phyloP scores from a whole-genome alignment of 2,888 invertebrate genomes.

The Helobdella robusta region DNA sequence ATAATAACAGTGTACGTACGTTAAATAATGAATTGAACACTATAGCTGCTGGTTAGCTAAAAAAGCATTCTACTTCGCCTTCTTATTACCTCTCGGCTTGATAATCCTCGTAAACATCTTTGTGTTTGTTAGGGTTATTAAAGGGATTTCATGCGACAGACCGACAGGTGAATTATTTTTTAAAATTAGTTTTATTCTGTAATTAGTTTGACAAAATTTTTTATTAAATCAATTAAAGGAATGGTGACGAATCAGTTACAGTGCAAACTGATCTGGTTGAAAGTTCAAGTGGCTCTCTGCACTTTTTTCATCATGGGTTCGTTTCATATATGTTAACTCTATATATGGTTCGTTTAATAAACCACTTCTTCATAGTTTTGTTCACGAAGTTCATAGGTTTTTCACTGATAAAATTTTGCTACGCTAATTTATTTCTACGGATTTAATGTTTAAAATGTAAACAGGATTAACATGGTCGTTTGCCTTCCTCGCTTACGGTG shows the following conservation, averaged over 20 bases:
- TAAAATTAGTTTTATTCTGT: background rate
- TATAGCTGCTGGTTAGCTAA: conserved; percentile 43
- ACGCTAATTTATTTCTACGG: too few relatives aligned
- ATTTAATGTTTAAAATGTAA: too few relatives aligned
- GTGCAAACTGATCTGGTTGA: conserved; percentile 40
- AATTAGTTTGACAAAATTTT: background rate
- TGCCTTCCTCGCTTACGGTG: conserved; percentile 42
- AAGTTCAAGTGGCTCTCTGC: conserved; percentile 45
- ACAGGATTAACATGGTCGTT: conserved; percentile 45
- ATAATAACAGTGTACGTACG: too few relatives aligned
- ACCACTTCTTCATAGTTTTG: too few relatives aligned
- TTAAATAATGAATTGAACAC: too few relatives aligned
- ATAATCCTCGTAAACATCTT: conserved; percentile 38
- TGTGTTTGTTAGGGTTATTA: conserved; percentile 38
- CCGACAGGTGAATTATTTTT: conserved; percentile 29
- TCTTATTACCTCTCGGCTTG: conserved; percentile 42
- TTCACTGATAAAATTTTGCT: too few relatives aligned
- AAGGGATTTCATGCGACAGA: conserved; percentile 40
- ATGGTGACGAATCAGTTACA: conserved; percentile 53
- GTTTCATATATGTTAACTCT: too few relatives aligned
- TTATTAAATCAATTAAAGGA: too few relatives aligned
- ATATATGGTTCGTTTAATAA: too few relatives aligned
- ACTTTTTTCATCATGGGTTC: conserved; percentile 45
- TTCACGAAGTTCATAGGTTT: too few relatives aligned
- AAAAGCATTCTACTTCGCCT: conserved; percentile 42